Conservation (phyloP, 1,140 invertebrate species). For the Maconellicoccus hirsutus region DNA sequence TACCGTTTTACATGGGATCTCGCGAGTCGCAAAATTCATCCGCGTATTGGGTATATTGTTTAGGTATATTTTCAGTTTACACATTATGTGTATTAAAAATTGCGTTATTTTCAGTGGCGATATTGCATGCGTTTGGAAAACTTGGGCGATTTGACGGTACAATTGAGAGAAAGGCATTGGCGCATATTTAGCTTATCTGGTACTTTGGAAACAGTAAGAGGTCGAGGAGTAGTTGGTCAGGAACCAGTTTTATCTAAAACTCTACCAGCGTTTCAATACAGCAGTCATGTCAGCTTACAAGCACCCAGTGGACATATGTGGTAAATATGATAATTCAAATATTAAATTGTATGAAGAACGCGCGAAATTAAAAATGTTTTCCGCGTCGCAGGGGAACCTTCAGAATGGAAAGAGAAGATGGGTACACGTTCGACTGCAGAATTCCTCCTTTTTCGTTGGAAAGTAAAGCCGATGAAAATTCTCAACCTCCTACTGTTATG, state of each 20-base stretch:
- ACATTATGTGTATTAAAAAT: background rate
- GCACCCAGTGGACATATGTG: slow-evolving; percentile 98
- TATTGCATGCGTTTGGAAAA: slow-evolving; percentile 95
- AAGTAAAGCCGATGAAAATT: slow-evolving; percentile 61
- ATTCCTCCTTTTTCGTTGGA: slow-evolving; percentile 94
- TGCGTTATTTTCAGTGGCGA: slow-evolving; percentile 58
- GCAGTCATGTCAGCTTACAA: slow-evolving; percentile 89
- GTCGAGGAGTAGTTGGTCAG: slow-evolving; percentile 87
- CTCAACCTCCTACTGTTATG: slow-evolving; percentile 1
- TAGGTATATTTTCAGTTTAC: slow-evolving; percentile 23
- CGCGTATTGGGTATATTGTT: slow-evolving; percentile 72
- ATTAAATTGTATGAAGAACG: background rate
- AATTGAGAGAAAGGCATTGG: slow-evolving; percentile 90
- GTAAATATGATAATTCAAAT: slow-evolving; percentile 40
- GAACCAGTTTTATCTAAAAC: slow-evolving; percentile 79
- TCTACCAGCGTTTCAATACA: slow-evolving; percentile 92
- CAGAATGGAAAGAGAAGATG: slow-evolving; percentile 90
- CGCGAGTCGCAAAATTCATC: slow-evolving; percentile 74
- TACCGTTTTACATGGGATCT: slow-evolving; percentile 95
- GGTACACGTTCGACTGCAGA: slow-evolving; percentile 87
- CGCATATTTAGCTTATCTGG: slow-evolving; percentile 90
- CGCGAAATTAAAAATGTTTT: background rate
- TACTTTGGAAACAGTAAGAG: slow-evolving; percentile 86
- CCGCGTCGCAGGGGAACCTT: slow-evolving; percentile 65
- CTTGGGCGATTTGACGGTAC: slow-evolving; percentile 74